These are phyloP conservation scores for Sprattus sprattus DNA, from an alignment of 2,113 vertebrate species.

Conservation along the genomic window DNA sequence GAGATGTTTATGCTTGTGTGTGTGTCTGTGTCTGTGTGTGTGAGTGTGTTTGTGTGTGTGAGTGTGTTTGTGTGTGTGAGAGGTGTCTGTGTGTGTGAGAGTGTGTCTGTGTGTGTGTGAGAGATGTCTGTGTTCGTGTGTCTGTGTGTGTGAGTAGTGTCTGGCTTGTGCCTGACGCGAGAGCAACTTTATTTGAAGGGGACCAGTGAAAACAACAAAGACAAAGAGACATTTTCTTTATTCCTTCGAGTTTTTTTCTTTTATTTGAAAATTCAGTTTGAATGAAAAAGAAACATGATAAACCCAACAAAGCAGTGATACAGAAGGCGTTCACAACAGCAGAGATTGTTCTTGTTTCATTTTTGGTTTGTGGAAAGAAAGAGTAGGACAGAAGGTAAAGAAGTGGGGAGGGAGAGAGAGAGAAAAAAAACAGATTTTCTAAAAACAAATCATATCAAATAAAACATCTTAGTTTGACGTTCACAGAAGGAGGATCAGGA, in stretches of 20 bases:
- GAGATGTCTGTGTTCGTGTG: neutral
- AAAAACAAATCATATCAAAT: constrained; percentile 44
- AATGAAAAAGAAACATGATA: constrained; percentile 17
- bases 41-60: too few relatives aligned
- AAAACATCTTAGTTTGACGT: constrained; percentile 63
- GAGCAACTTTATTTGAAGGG: neutral
- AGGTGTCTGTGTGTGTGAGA: too few relatives aligned
- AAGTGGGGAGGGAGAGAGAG: constrained; percentile 32
- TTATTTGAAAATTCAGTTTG: constrained; percentile 45
- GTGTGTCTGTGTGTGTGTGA: too few relatives aligned
- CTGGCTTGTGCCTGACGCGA: too few relatives aligned
- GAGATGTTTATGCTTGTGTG: neutral
- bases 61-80: too few relatives aligned
- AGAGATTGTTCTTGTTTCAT: constrained; percentile 29
- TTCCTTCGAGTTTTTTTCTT: constrained; percentile 36
- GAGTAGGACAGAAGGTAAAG: constrained; percentile 12
- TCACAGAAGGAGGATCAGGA: constrained; percentile 78
- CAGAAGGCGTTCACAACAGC: constrained; percentile 52
- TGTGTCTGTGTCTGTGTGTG: too few relatives aligned
- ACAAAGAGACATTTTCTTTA: neutral
- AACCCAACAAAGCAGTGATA: constrained; percentile 38
- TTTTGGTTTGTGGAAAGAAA: constrained; percentile 43
- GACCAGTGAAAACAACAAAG: neutral
- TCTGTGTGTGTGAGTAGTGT: neutral
- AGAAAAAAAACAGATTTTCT: constrained; percentile 36